Percentiles rank a stretch among this genome's conserved stretches.
Conservation (phyloP, 2,888 invertebrate species). For the Xestia ashworthii region DNA sequence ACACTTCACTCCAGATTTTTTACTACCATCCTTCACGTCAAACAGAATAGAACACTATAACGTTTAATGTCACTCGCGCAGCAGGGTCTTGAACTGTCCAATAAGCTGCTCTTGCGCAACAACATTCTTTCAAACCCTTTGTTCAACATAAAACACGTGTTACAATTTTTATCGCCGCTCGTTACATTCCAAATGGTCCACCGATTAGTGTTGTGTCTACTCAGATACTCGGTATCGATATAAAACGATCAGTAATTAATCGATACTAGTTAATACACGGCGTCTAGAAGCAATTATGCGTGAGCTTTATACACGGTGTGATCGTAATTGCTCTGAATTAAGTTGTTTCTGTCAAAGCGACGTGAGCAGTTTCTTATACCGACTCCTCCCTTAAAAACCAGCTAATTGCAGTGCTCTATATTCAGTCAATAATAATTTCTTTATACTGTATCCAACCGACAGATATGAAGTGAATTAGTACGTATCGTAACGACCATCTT, state of each 20-base stretch:
- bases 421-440: conserved; percentile 64
- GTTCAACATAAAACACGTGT: conserved; percentile 58
- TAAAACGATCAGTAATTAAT: conserved; percentile 63
- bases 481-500: conserved; percentile 67
- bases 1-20: conserved; percentile 26
- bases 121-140: conserved; percentile 58
- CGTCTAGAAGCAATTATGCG: conserved; percentile 59
- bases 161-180: conserved; percentile 60
- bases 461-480: conserved; percentile 37
- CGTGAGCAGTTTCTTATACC: conserved; percentile 63
- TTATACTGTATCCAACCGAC: conserved; percentile 52
- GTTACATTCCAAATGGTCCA: conserved; percentile 39
- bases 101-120: conserved; percentile 41
- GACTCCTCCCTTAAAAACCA: conserved; percentile 70
- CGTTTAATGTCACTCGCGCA: conserved; percentile 39
- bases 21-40: conserved; percentile 33
- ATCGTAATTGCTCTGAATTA: conserved; percentile 73
- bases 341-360: conserved; percentile 75
- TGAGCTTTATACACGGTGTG: conserved; percentile 56
- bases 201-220: conserved; percentile 53
- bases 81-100: conserved; percentile 33
- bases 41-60: conserved; percentile 46
- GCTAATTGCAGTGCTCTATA: conserved; percentile 70
- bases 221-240: conserved; percentile 50
- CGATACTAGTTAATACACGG: conserved; percentile 56